Conservation (phyloP, 2,113 vertebrate genomes). For the Neofelis nebulosa region DNA sequence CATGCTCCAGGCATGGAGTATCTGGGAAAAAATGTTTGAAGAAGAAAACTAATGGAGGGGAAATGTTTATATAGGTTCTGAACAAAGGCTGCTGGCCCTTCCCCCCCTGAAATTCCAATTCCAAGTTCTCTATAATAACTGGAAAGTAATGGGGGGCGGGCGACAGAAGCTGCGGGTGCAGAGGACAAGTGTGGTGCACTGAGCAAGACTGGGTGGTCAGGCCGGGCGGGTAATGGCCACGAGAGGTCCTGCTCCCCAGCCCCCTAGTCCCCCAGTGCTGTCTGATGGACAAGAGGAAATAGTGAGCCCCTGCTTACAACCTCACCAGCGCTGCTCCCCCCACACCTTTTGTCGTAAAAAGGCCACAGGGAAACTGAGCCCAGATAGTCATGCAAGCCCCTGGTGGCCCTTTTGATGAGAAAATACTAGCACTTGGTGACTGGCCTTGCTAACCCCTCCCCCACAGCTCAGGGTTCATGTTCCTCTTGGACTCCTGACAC, state of each 20-base stretch:
- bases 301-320: not conserved
- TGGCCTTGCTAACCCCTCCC: fast-evolving
- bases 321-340: not conserved
- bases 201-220: too few relatives aligned
- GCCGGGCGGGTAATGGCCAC: not conserved
- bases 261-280: not conserved
- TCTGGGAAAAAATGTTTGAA: too few relatives aligned
- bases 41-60: not conserved
- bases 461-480: fast-evolving
- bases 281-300: fast-evolving
- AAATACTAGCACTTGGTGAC: not conserved
- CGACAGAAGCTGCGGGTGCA: fast-evolving
- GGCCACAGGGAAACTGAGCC: not conserved
- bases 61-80: too few relatives aligned
- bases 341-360: fast-evolving
- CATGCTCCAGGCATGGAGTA: not conserved
- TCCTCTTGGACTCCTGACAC: too few relatives aligned
- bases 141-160: not conserved
- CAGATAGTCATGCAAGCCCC: fast-evolving
- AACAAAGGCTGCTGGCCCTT: too few relatives aligned
- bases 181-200: fast-evolving
- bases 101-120: too few relatives aligned
- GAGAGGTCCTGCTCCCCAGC: not conserved
- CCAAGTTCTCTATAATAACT: not conserved
- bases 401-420: fast-evolving